Evolutionary conservation across 2,888 invertebrate genomes (phyloP).

Genomic region (Ligdia adustata): DNA sequence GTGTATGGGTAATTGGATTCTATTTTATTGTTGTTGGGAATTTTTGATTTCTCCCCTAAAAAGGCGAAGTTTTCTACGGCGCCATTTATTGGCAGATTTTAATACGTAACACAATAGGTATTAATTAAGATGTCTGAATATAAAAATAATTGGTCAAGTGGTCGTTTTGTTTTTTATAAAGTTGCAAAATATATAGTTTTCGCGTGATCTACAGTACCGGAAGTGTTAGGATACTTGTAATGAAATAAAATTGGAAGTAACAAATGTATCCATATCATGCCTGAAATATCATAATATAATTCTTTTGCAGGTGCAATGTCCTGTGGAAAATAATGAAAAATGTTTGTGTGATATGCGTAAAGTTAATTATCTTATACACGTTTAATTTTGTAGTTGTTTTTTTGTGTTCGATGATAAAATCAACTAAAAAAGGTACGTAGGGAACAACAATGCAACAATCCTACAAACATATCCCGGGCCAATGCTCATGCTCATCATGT

Average conservation of each 20-base stretch:
- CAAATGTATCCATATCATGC: neutral
- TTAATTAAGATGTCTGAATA: too few species aligned
- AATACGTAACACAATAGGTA: too few species aligned
- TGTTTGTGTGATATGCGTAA: slow-evolving; percentile 32
- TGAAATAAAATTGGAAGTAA: neutral
- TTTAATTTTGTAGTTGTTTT: neutral
- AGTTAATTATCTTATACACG: slow-evolving; percentile 6
- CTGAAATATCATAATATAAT: neutral
- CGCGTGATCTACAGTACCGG: too few species aligned
- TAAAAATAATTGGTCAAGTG: too few species aligned
- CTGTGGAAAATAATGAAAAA: slow-evolving; percentile 35
- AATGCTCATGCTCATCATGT: slow-evolving; percentile 56
- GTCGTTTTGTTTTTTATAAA: too few species aligned
- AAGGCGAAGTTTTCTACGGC: too few species aligned
- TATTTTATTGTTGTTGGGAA: too few species aligned
- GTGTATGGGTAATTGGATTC: too few species aligned
- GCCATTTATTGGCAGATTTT: too few species aligned
- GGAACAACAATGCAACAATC: slow-evolving; percentile 37
- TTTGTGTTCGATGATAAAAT: slow-evolving; percentile 27
- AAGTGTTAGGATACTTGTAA: neutral
- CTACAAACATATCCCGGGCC: slow-evolving; percentile 36
- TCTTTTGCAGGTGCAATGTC: slow-evolving; percentile 38
- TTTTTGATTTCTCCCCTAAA: too few species aligned
- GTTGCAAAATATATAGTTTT: too few species aligned
- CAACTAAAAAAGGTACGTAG: slow-evolving; percentile 14